These are phyloP conservation scores for Philopedon plagiatum DNA, from an alignment of 2,888 invertebrate species.

Conservation along the genomic window DNA sequence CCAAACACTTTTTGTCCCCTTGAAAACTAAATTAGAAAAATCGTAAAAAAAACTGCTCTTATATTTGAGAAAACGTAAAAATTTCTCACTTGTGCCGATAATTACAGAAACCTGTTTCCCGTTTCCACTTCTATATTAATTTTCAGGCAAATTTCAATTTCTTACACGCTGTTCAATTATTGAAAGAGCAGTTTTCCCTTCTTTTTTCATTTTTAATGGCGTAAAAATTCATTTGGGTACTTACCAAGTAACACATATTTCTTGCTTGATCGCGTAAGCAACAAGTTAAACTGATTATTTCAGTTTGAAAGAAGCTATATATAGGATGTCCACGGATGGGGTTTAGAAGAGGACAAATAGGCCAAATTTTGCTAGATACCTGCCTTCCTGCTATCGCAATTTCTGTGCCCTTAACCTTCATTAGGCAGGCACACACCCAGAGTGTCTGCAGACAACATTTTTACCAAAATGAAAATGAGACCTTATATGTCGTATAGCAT, in stretches of 20 bases:
- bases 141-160: conserved; percentile 41
- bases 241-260: not conserved
- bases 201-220: conserved; percentile 33
- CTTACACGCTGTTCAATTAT: conserved; percentile 43
- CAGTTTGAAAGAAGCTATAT: not conserved
- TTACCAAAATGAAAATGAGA: no score
- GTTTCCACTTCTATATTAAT: conserved; percentile 37
- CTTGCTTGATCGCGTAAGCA: not conserved
- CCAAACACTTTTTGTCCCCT: not conserved
- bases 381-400: no score
- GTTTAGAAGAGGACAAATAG: no score
- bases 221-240: conserved; percentile 17
- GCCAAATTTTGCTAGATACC: no score
- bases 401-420: no score
- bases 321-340: no score
- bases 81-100: conserved; percentile 17
- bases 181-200: conserved; percentile 28
- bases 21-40: conserved; percentile 5
- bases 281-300: not conserved
- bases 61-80: conserved; percentile 28
- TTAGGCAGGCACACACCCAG: no score
- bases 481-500: no score
- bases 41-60: conserved; percentile 41
- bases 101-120: conserved; percentile 38
- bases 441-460: no score